A percentile compares a stretch with the other conserved stretches of the same genome.
phyloP scores from a whole-genome alignment of 35 echinoderm and acorn worm genomes.

The Lytechinus variegatus region DNA sequence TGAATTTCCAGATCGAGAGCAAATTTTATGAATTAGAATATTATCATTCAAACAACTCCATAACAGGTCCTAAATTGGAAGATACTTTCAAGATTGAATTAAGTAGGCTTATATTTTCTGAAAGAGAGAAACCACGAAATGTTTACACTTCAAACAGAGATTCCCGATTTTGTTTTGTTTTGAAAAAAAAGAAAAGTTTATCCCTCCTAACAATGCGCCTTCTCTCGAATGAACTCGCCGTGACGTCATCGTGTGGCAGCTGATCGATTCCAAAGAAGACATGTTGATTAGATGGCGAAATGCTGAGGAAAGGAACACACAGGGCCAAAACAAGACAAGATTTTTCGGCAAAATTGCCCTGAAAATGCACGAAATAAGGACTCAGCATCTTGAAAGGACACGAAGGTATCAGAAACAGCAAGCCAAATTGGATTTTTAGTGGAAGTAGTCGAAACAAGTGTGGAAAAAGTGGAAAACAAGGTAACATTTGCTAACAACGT shows the following conservation, averaged over 20 bases:
- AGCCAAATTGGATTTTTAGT: neutral
- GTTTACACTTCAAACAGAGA: no score
- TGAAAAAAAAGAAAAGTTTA: neutral
- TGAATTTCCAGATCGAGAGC: no score
- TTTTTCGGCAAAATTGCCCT: conserved; percentile 32
- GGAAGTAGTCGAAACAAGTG: conserved; percentile 11
- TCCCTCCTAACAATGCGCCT: neutral
- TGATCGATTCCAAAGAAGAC: conserved; percentile 41
- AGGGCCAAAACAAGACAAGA: conserved; percentile 47
- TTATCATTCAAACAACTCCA: no score
- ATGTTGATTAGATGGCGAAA: conserved; percentile 49
- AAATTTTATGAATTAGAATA: no score
- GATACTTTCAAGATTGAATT: no score
- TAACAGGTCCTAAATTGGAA: no score
- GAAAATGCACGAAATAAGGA: neutral
- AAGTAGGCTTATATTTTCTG: no score
- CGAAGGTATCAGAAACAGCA: conserved; percentile 3
- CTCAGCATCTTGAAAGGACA: neutral
- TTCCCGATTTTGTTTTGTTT: neutral
- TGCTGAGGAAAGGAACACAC: conserved; percentile 8
- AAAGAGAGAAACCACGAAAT: no score
- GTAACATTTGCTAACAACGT: conserved; percentile 33
- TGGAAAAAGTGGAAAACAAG: conserved; percentile 5
- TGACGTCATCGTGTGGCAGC: conserved; percentile 34
- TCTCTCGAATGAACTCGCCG: conserved; percentile 5